Conservation (phyloP, 2,888 invertebrate genomes). For the Catocala fraxini region DNA sequence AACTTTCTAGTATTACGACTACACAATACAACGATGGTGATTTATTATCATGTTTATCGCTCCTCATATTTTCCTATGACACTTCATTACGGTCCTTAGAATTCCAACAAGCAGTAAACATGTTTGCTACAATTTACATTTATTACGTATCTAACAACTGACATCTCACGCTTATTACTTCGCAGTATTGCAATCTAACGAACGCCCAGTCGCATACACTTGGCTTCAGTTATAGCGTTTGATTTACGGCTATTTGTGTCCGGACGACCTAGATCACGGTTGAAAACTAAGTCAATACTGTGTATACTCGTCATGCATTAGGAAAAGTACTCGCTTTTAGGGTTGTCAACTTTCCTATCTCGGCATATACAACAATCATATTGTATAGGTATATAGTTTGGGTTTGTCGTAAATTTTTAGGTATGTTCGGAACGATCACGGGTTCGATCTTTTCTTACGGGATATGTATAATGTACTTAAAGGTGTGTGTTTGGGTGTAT, state of each 20-base stretch:
- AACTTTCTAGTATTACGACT: no score
- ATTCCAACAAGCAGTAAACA: not conserved
- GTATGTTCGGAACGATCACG: no score
- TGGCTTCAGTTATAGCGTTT: constrained; percentile 19
- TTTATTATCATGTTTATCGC: no score
- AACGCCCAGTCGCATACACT: constrained; percentile 5
- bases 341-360: constrained; percentile 1
- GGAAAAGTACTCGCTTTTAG: constrained; percentile 36
- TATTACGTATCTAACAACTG: constrained; percentile 1
- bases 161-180: constrained; percentile 2
- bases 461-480: no score
- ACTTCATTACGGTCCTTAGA: not conserved
- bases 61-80: not conserved
- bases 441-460: no score
- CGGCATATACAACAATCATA: no score
- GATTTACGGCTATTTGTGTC: constrained; percentile 24
- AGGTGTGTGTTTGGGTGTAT: no score
- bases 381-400: no score
- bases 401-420: no score
- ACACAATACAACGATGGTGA: no score
- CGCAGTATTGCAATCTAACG: constrained; percentile 22
- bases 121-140: constrained; percentile 2
- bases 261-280: constrained; percentile 31
- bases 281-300: constrained; percentile 19
- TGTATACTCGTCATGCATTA: constrained; percentile 8